Percentiles rank a stretch among this genome's conserved stretches.
Conservation (phyloP, 2,797 vertebrate species). For the Karalla daura region DNA sequence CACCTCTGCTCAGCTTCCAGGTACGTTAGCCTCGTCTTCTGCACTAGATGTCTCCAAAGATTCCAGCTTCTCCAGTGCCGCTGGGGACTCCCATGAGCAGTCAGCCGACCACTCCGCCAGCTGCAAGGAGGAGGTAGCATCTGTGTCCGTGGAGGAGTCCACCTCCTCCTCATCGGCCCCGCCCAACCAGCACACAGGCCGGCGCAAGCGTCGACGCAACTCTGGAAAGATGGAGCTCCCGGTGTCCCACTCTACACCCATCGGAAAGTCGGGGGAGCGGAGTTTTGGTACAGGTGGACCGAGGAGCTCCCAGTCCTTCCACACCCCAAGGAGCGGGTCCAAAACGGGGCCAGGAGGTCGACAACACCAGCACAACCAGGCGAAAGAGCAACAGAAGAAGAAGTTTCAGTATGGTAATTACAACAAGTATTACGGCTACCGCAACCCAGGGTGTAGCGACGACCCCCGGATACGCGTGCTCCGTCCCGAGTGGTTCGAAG, state of each 20-base stretch:
- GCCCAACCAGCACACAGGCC: constrained; percentile 68
- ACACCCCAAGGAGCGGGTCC: constrained; percentile 63
- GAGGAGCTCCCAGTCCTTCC: constrained; percentile 65
- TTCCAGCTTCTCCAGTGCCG: constrained; percentile 48
- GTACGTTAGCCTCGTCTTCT: constrained; percentile 44
- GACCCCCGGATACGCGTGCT: constrained; percentile 86
- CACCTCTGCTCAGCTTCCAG: constrained; percentile 35
- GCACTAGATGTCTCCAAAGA: constrained; percentile 69
- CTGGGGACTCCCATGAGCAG: constrained; percentile 72
- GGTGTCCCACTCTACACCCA: constrained; percentile 55
- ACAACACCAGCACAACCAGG: constrained; percentile 67
- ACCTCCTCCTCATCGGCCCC: constrained; percentile 32
- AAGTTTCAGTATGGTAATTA: constrained; percentile 97
- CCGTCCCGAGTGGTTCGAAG: constrained; percentile 90
- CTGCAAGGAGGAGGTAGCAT: constrained; percentile 79
- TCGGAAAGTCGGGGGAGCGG: constrained; percentile 59
- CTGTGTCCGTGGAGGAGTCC: constrained; percentile 56
- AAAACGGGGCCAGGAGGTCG: constrained; percentile 54
- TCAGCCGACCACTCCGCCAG: constrained; percentile 82
- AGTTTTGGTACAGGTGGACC: constrained; percentile 26
- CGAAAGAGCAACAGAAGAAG: constrained; percentile 67
- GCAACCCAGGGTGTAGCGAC: constrained; percentile 89
- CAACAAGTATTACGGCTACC: constrained; percentile 95
- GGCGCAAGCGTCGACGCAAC: constrained; percentile 86
- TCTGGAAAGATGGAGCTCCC: constrained; percentile 83